Base-by-base conservation (phyloP, 2,113 vertebrate genomes). In the Poecile atricapillus region DNA sequence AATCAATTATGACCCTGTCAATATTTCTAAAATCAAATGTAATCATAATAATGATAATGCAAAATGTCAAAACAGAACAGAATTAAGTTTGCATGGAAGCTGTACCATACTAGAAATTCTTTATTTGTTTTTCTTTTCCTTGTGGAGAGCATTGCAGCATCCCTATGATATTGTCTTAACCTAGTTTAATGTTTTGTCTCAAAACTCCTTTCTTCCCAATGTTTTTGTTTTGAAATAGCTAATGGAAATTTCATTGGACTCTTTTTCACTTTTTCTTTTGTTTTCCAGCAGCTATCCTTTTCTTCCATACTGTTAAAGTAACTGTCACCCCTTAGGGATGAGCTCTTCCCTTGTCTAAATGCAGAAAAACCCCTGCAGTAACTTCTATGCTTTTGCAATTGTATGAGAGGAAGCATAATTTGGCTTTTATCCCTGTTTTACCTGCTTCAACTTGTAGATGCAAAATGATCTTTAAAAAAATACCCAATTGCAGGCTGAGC, bases 291-390 rank as follows among this genome's bases (percentile, higher is more conserved):
- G 19, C 27, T 39, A 3, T 52, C 15, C 5, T 87, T 87, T 85
- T 39, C 3, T 71, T 68, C 85, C 33, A 16, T 67, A 22, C 25
- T 68, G 21, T 28, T 84, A 35, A 85, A 82, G 5, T 41, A 82
- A 82, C 3, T 47, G 16, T 12, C 39, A 64, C 0, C 8, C 7
- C 31, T 60, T n/a, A 31, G 13, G 12, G 22, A 14, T 1, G 7
- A 68, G 25, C 24, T 76, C 27, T 68, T 63, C 35, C 53, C 3
- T 49, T 31, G 21, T 13, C 13, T 68, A 46, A 23, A 10, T 6
- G 28, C 15, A 64, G 33, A 4, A 44, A 70, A 46, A 59, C 2
- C 3, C 3, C 11, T 71, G 5, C 44, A 69, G 9, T 46, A 50
- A 67, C 18, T 60, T 80, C n/a, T 80, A 6, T 74, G 15, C 5